Evolutionary conservation across 2,888 invertebrate genomes (phyloP).

Genomic region (Noctua fimbriata): DNA sequence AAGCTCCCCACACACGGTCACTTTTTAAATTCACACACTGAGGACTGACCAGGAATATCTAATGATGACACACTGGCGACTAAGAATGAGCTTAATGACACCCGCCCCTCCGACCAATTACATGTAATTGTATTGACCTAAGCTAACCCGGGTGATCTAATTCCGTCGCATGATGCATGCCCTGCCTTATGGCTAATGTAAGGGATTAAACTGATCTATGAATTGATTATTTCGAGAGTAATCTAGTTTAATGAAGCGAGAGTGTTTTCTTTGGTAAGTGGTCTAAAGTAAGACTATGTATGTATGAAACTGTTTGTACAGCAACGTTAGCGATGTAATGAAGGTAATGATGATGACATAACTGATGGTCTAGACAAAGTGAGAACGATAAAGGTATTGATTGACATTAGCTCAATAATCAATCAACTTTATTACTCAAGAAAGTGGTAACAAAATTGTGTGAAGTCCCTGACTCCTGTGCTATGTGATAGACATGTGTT

Average conservation of each 20-base stretch:
- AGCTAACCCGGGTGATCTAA: conserved; percentile 87
- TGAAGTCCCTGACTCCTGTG: too few species aligned
- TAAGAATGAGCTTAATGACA: conserved; percentile 79
- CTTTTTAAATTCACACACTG: conserved; percentile 58
- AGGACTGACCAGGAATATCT: conserved; percentile 55
- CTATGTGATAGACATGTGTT: too few species aligned
- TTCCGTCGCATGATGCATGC: conserved; percentile 83
- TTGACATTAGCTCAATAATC: neutral
- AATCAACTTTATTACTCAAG: too few species aligned
- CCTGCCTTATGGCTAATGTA: conserved; percentile 63
- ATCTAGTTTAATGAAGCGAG: conserved; percentile 28
- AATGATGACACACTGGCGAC: conserved; percentile 66
- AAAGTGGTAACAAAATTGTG: too few species aligned
- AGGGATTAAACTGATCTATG: conserved; percentile 56
- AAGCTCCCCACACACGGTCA: conserved; percentile 46
- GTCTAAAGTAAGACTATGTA: neutral
- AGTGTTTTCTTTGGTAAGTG: conserved; percentile 10
- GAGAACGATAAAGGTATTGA: neutral
- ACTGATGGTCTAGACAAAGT: too few species aligned
- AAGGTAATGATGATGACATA: neutral
- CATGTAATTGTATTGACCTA: conserved; percentile 89
- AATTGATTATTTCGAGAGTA: conserved; percentile 54
- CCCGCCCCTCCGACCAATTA: conserved; percentile 84
- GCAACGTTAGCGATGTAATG: neutral
- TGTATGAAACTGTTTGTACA: neutral